phyloP scores from a whole-genome alignment of 2,797 vertebrate genomes.

The Sternarchorhynchus goeldii region DNA sequence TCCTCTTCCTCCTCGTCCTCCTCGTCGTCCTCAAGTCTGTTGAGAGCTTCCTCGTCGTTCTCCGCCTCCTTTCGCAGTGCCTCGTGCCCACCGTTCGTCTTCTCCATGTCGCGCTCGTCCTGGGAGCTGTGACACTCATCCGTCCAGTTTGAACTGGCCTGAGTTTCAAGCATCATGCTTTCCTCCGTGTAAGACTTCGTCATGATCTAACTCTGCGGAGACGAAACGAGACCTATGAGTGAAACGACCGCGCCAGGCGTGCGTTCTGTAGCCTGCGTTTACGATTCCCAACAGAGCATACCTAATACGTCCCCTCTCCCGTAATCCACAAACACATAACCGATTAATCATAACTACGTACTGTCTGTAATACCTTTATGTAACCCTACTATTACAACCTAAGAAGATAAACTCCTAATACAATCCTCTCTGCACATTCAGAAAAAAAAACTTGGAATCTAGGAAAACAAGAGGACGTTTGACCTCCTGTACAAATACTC shows the following conservation, averaged over 20 bases:
- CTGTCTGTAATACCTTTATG: slow-evolving; percentile 32
- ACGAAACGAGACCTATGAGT: background rate
- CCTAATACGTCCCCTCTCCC: background rate
- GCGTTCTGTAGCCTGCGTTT: background rate
- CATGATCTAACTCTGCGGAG: slow-evolving; percentile 74
- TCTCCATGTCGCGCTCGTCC: slow-evolving; percentile 80
- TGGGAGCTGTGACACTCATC: slow-evolving; percentile 83
- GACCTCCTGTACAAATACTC: no score
- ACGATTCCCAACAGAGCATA: background rate
- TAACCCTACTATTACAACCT: slow-evolving; percentile 19
- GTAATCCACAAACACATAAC: background rate
- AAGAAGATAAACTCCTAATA: slow-evolving; percentile 13
- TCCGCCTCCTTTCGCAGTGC: slow-evolving; percentile 76
- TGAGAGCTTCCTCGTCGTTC: slow-evolving; percentile 74
- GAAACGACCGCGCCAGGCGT: background rate
- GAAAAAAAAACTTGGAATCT: background rate
- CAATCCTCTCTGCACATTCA: slow-evolving; percentile 1
- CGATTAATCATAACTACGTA: slow-evolving; percentile 38
- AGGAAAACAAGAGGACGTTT: no score
- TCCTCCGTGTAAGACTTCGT: slow-evolving; percentile 91
- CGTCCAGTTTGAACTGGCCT: slow-evolving; percentile 79
- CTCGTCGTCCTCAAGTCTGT: slow-evolving; percentile 80
- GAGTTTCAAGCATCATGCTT: slow-evolving; percentile 79
- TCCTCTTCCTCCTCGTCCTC: slow-evolving; percentile 81
- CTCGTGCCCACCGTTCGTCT: slow-evolving; percentile 78